phyloP scores from a whole-genome alignment of 2,113 vertebrate species.

The Strix uralensis region DNA sequence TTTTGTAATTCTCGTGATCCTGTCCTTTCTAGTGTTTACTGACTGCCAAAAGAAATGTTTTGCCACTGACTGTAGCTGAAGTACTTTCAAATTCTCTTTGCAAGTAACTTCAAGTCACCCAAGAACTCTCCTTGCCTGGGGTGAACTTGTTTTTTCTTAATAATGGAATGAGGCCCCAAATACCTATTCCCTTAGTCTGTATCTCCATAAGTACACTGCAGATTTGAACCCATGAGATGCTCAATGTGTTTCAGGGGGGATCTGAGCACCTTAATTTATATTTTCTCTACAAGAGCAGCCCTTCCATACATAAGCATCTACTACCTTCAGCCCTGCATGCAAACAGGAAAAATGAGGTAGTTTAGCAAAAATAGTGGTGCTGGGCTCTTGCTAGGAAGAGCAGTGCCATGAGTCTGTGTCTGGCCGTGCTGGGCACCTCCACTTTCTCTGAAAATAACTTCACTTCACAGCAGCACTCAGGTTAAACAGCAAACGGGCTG shows the following conservation, averaged over 20 bases:
- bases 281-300: not conserved
- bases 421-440: not conserved
- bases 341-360: not conserved
- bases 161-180: not conserved
- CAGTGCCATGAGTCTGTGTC: not conserved
- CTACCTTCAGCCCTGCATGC: not conserved
- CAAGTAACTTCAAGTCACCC: not conserved
- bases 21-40: not conserved
- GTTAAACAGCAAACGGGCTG: not conserved
- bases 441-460: not conserved
- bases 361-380: not conserved
- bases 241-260: not conserved
- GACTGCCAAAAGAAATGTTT: not conserved
- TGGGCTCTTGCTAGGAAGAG: not conserved
- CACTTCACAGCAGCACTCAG: not conserved
- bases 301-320: not conserved
- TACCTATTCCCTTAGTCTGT: not conserved
- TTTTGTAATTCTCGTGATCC: not conserved
- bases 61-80: not conserved
- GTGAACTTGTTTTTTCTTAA: not conserved
- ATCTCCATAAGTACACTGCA: not conserved
- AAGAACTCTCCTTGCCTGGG: not conserved
- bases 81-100: constrained; percentile 6
- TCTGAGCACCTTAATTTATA: not conserved
- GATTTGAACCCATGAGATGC: not conserved